Conservation (phyloP, 2,113 vertebrate genomes). For the Martes martes region DNA sequence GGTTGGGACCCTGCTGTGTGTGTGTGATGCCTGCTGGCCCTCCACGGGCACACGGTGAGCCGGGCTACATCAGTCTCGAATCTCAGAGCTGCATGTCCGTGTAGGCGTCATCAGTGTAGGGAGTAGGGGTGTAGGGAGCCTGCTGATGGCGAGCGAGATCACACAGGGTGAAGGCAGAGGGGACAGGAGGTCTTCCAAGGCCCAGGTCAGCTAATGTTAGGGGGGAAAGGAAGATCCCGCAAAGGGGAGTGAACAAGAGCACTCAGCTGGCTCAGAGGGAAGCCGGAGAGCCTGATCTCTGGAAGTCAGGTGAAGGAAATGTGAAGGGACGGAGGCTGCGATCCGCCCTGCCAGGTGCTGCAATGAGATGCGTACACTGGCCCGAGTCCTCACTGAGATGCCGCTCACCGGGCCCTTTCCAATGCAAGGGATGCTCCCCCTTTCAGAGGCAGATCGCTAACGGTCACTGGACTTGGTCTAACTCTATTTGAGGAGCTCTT, state of each 20-base stretch:
- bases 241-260: neutral
- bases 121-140: neutral
- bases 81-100: neutral
- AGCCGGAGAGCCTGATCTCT: neutral
- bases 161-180: neutral
- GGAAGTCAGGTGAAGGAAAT: neutral
- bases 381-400: neutral
- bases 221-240: neutral
- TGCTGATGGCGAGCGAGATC: no score
- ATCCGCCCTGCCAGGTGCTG: rapidly evolving
- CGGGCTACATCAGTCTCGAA: neutral
- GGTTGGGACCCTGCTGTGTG: neutral
- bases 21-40: neutral
- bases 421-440: rapidly evolving
- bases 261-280: neutral
- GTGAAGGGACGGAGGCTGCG: neutral
- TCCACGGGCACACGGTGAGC: neutral
- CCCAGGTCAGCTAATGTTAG: neutral
- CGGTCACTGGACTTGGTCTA: neutral
- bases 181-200: neutral
- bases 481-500: neutral
- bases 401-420: rapidly evolving
- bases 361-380: neutral
- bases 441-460: neutral
- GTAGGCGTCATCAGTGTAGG: neutral